Base-by-base conservation (phyloP, 2,888 invertebrate genomes). In the Nephrotoma appendiculata region DNA sequence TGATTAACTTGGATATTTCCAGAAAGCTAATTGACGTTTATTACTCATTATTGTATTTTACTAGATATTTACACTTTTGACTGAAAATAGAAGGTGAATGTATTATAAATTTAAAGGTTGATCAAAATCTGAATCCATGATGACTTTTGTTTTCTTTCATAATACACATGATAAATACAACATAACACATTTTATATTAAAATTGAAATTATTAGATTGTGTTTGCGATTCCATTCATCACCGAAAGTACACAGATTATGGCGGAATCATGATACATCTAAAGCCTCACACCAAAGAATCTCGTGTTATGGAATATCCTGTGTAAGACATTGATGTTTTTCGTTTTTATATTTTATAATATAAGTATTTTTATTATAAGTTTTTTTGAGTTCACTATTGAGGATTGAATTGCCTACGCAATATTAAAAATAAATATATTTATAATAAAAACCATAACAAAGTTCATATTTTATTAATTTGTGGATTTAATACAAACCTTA, bases 401-500 rank as follows among this genome's bases (percentile, higher is more conserved):
- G 71, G 84, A 86, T 86, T 87, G 87, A 83, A 86, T 86, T 86
- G 87, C 87, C 87, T 87, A 87, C 86, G 87, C 86, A 87, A 86
- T 87, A 86, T 86, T 86, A 88, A 86, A 87, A 87, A 87, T 84
- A 88, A 86, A 86, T 83, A 86, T 87, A 87, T 87, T 87, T 86
- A 86, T 45, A 45, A 45, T 19, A 45, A 86, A 19, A 41, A 42
- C 41, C 31, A 86, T 86, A 86, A 71, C 2, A 71, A 86, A 44
- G 3, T 31, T 57, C 41, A 52, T 52, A 41, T 57, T 12, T 57
- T 86, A 71, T 31, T 31, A 71, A 42, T 84, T 84, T 42, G 6
- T 42, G 12, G 19, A 42, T 15, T 84, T 6, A 84, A 89, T 90
- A 91, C 91, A 89, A 89, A 91, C 91, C 91, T 93, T 91, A 94